These are phyloP conservation scores for Dermatemys mawii DNA, from an alignment of 2,113 vertebrate genomes.

Conservation along the genomic window DNA sequence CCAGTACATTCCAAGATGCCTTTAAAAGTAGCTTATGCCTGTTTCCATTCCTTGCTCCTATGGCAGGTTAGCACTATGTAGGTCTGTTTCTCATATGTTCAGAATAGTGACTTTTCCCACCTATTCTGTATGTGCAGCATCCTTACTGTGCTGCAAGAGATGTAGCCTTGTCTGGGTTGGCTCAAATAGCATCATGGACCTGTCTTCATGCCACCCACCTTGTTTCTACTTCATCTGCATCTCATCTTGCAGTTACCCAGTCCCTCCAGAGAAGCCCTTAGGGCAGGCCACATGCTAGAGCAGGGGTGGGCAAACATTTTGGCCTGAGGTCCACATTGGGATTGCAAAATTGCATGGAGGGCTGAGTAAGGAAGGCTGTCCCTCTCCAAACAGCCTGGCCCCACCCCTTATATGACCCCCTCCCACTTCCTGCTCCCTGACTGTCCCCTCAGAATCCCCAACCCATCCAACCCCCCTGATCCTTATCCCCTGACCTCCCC, in stretches of 20 bases:
- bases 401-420: too few relatives aligned
- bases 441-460: too few relatives aligned
- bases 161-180: not conserved
- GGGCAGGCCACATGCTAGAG: not conserved
- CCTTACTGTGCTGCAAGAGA: not conserved
- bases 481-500: too few relatives aligned
- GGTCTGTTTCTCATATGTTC: not conserved
- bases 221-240: not conserved
- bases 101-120: not conserved
- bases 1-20: rapidly evolving
- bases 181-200: not conserved
- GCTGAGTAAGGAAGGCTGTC: too few relatives aligned
- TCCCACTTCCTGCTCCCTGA: too few relatives aligned
- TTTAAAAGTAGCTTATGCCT: not conserved
- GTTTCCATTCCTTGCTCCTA: too few relatives aligned
- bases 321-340: too few relatives aligned
- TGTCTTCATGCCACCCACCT: not conserved
- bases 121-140: not conserved
- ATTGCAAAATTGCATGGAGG: too few relatives aligned
- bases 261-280: conserved; percentile 41
- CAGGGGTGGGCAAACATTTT: too few relatives aligned
- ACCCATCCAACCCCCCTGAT: too few relatives aligned
- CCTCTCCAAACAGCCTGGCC: too few relatives aligned
- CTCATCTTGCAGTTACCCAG: conserved; percentile 35
- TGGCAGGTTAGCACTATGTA: not conserved